Conservation (phyloP, 2,113 vertebrate genomes). For the Rhegmatorhina hoffmannsi region DNA sequence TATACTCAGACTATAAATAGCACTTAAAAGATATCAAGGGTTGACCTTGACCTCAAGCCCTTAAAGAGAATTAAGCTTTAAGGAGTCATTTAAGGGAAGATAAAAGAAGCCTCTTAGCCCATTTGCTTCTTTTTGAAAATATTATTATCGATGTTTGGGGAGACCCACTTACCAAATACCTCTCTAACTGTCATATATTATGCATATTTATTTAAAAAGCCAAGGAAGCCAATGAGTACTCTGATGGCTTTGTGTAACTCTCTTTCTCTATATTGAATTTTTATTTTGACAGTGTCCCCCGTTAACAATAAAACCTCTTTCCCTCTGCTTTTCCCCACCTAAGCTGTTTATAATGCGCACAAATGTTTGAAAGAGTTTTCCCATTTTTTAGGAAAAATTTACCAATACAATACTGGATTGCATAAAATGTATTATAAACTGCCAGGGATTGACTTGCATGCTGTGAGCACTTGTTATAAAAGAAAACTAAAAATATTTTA, state of each 20-base stretch:
- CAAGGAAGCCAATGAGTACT: not conserved
- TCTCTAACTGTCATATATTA: not conserved
- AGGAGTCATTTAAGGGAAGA: not conserved
- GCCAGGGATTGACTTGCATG: not conserved
- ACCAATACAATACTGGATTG: not conserved
- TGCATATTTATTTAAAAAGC: not conserved
- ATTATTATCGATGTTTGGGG: not conserved
- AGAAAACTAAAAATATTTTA: not conserved
- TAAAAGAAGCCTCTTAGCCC: not conserved
- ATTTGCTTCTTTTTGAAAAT: not conserved
- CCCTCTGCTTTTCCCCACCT: not conserved
- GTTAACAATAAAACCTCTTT: not conserved
- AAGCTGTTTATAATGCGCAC: not conserved
- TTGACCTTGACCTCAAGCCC: not conserved
- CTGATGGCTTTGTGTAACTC: not conserved
- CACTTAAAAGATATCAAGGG: not conserved
- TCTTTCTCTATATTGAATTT: not conserved
- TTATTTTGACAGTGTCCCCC: not conserved
- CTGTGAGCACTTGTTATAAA: not conserved
- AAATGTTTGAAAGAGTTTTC: not conserved
- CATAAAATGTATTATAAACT: not conserved
- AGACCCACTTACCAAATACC: not conserved
- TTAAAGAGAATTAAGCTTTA: not conserved
- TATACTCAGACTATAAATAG: not conserved
- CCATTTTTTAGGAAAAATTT: not conserved